Conservation (phyloP, 2,888 invertebrate genomes). For the Hemithea aestivaria region DNA sequence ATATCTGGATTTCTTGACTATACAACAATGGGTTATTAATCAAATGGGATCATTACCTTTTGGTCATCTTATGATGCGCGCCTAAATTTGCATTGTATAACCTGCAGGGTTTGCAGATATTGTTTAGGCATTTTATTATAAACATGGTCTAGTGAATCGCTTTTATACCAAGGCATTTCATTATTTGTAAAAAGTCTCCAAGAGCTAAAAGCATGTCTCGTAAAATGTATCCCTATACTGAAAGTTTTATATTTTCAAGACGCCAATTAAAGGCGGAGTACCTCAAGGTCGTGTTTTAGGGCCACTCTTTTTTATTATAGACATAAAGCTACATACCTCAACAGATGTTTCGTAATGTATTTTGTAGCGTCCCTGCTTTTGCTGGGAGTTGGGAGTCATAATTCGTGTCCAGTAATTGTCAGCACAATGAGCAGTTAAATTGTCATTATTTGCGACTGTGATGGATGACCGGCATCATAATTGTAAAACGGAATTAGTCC, state of each 20-base stretch:
- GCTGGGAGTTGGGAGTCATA: slow-evolving; percentile 22
- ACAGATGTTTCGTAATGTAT: slow-evolving; percentile 18
- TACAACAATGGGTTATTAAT: slow-evolving; percentile 3
- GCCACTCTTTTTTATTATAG: slow-evolving; percentile 21
- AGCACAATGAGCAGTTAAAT: slow-evolving; percentile 39
- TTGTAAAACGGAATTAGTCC: slow-evolving; percentile 32
- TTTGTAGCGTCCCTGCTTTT: slow-evolving; percentile 22
- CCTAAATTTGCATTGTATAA: too few species aligned
- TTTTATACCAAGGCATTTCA: too few species aligned
- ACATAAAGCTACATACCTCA: slow-evolving; percentile 22
- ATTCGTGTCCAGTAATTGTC: slow-evolving; percentile 28
- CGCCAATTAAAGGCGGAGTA: slow-evolving; percentile 16
- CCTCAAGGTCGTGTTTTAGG: slow-evolving; percentile 24
- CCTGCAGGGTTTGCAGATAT: too few species aligned
- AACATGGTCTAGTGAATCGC: too few species aligned
- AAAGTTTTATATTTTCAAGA: slow-evolving; percentile 17
- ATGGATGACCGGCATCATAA: slow-evolving; percentile 32
- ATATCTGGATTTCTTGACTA: neutral
- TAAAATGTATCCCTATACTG: slow-evolving; percentile 12
- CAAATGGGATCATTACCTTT: neutral
- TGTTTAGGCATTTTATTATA: too few species aligned
- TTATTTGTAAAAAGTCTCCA: too few species aligned
- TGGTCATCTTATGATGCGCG: too few species aligned
- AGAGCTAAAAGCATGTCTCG: slow-evolving; percentile 1
- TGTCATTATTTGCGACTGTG: slow-evolving; percentile 36